Evolutionary conservation across 2,888 invertebrate species (phyloP).

Genomic region (Hybos culiciformis): DNA sequence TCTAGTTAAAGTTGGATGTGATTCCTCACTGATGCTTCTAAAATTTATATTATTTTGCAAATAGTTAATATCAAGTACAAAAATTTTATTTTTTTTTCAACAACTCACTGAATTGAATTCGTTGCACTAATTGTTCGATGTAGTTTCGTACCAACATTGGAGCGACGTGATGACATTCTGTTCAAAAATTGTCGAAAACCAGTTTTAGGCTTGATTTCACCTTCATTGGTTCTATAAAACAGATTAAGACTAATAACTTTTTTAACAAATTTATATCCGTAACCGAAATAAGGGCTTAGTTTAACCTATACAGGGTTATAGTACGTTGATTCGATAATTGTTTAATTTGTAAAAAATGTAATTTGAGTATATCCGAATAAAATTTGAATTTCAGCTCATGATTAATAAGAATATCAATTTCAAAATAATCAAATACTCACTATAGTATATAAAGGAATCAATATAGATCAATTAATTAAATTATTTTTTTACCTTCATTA

Average conservation of each 20-base stretch:
- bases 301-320: no score
- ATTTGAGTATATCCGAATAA: no score
- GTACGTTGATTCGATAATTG: no score
- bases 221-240: constrained; percentile 6
- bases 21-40: constrained; percentile 19
- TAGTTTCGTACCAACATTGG: constrained; percentile 22
- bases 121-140: constrained; percentile 26
- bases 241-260: neutral
- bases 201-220: constrained; percentile 15
- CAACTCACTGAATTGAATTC: constrained; percentile 33
- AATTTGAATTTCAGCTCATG: no score
- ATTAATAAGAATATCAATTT: no score
- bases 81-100: neutral
- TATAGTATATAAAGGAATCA: no score
- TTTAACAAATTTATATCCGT: neutral
- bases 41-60: constrained; percentile 2
- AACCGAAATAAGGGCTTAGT: no score
- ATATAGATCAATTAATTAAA: no score
- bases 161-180: constrained; percentile 33
- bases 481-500: no score
- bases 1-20: constrained; percentile 26
- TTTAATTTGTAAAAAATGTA: no score
- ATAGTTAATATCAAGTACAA: neutral
- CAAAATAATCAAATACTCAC: no score
- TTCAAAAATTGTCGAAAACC: constrained; percentile 33